phyloP scores from a whole-genome alignment of 2,888 invertebrate species.

The Idaea straminata region DNA sequence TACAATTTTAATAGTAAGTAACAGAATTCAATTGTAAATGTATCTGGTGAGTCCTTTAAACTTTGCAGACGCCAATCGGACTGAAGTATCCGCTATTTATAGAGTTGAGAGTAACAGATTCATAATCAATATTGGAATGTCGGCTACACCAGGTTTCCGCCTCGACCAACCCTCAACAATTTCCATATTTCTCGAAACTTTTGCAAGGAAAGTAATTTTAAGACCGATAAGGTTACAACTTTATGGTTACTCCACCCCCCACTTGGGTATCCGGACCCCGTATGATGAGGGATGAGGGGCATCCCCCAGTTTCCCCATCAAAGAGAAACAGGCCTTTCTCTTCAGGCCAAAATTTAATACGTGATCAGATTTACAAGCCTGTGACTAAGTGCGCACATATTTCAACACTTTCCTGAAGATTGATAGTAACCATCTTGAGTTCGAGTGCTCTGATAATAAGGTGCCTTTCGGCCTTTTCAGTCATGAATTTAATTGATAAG shows the following conservation, averaged over 20 bases:
- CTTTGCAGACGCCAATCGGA: constrained; percentile 29
- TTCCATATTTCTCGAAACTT: neutral
- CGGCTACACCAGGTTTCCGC: constrained; percentile 1
- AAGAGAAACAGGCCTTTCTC: neutral
- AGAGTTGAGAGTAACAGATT: constrained; percentile 25
- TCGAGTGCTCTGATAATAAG: neutral
- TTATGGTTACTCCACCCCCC: too few species aligned
- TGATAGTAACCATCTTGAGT: neutral
- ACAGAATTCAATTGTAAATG: constrained; percentile 4
- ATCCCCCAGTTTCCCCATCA: neutral
- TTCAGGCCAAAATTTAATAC: neutral
- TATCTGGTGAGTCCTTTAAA: constrained; percentile 14
- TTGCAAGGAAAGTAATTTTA: neutral
- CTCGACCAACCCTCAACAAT: neutral
- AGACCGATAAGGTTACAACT: too few species aligned
- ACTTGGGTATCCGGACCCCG: too few species aligned
- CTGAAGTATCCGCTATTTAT: constrained; percentile 35
- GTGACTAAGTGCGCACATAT: neutral
- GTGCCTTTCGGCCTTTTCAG: neutral
- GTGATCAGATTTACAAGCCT: neutral
- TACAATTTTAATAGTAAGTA: too few species aligned
- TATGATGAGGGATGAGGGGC: too few species aligned
- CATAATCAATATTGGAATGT: constrained; percentile 4
- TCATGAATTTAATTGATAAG: neutral
- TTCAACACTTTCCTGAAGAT: neutral